A percentile compares a stretch with the other conserved stretches of the same genome.
These are phyloP conservation scores for Gymnobelideus leadbeateri DNA, from an alignment of 2,113 vertebrate genomes.

Conservation along the genomic window DNA sequence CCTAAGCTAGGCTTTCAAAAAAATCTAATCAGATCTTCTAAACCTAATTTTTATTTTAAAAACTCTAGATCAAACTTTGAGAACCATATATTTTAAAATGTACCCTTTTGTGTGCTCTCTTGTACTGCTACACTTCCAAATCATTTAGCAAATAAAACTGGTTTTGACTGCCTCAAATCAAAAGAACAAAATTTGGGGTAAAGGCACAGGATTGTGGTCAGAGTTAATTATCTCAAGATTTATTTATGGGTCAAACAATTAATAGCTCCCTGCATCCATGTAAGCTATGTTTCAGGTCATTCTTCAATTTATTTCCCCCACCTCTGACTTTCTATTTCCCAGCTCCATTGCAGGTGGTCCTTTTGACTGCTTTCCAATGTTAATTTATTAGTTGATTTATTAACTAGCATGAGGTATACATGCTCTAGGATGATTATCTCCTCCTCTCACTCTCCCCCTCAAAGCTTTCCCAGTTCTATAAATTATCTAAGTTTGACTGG, in stretches of 20 bases:
- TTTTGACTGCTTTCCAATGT: background rate
- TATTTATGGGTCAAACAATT: background rate
- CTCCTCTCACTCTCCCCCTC: background rate
- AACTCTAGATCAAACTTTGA: background rate
- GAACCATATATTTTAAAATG: background rate
- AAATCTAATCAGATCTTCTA: background rate
- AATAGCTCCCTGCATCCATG: background rate
- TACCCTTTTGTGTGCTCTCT: background rate
- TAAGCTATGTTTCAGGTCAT: background rate
- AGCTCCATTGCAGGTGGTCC: background rate
- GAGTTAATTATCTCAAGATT: background rate
- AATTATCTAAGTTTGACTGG: background rate
- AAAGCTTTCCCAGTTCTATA: background rate
- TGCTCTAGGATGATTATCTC: background rate
- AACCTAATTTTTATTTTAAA: constrained; percentile 4
- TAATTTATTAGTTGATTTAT: background rate
- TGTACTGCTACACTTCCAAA: background rate
- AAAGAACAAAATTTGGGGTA: background rate
- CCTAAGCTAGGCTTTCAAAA: background rate
- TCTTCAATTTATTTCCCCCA: background rate
- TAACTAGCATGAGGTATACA: background rate
- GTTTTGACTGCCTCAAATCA: background rate
- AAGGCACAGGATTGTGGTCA: background rate
- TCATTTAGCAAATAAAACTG: background rate
- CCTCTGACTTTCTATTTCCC: background rate